Evolutionary conservation across 2,113 vertebrate genomes (phyloP), one percentile per base, ranked within the genome.

Genomic region (Eonycteris spelaea): DNA sequence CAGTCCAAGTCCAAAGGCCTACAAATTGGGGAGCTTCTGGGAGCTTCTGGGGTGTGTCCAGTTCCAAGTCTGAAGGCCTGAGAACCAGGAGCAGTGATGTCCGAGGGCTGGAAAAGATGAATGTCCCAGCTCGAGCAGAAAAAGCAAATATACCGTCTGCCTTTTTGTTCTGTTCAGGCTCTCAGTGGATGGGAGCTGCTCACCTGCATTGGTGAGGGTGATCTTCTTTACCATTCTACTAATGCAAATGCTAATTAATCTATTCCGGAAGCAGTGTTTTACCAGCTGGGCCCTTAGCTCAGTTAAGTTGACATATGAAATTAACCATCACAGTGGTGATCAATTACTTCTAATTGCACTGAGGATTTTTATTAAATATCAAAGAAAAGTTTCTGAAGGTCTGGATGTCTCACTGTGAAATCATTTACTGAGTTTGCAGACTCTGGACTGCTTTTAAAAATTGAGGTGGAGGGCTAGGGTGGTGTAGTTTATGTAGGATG

Each of bases 321-420:
- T 70, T 30, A 86, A 79, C 40, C 24, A 70, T 79, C 51, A 78
- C 33, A 30, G 61, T 70, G 11, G 6, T 70, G 16, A 92, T 71
- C 78, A 90, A 16, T 30, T 51, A 55, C 24, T 86, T 61, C 18
- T 55, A 48, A 40, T 6, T 83, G 5, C 40, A 78, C 24, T 33
- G 63, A 90, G 33, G 57, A 83, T 83, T 79, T 92, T 92, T n/a
- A 78, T 86, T 79, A 43, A 59, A 95, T 87, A 45, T 61, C 65
- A 84, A 86, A 90, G 30, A 84, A 43, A 33, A 33, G 26, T 79
- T 78, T 65, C 63, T 48, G 73, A 94, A 91, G 92, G 74, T 86
- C 68, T 55, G 11, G 40, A 45, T 92, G 63, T 30, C 43, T 40
- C 51, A 63, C 43, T 83, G 68, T 68, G 45, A 51, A 65, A 57